A percentile compares a stretch with the other conserved stretches of the same genome.
Conservation (phyloP, 1,140 invertebrate species). For the Bombyx mori region ASM3026992v2 NC_085122.1:1521501-1522000, state of each 20-base stretch:
- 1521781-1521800: conserved; percentile 68
- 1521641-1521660: conserved; percentile 86
- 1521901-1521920: conserved; percentile 77
- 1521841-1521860: conserved; percentile 68
- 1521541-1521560: conserved; percentile 7
- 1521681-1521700: conserved; percentile 78
- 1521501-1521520: too few relatives aligned
- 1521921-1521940: conserved; percentile 79
- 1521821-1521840: conserved; percentile 42
- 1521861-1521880: conserved; percentile 45
- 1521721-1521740: conserved; percentile 73
- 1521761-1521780: conserved; percentile 71
- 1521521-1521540: too few relatives aligned
- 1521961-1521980: conserved; percentile 82
- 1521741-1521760: conserved; percentile 72
- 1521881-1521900: conserved; percentile 71
- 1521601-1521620: conserved; percentile 84
- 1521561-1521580: conserved; percentile 72
- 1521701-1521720: conserved; percentile 81
- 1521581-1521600: conserved; percentile 86
- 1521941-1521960: conserved; percentile 79
- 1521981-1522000: conserved; percentile 75
- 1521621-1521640: conserved; percentile 84
- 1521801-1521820: conserved; percentile 37
- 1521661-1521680: conserved; percentile 78